Conservation (phyloP, 2,888 invertebrate species). For the Bimastos eiseni region DNA sequence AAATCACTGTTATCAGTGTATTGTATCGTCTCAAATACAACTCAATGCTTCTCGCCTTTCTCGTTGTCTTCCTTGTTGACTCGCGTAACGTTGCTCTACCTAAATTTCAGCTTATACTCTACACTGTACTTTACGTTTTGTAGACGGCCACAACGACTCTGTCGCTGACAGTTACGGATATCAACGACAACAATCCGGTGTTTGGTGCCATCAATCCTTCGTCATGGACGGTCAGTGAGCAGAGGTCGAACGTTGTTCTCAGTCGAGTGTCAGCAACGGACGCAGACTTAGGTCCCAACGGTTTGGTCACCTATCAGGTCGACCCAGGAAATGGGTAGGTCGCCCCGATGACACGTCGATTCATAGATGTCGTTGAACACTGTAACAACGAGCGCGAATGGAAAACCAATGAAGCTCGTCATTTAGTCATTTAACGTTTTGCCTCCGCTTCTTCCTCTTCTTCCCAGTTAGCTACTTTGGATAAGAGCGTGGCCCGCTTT, state of each 20-base stretch:
- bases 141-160: slow-evolving; percentile 48
- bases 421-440: too few relatives aligned
- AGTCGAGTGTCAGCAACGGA: slow-evolving; percentile 45
- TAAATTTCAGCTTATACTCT: not conserved
- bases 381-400: too few relatives aligned
- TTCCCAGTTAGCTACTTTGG: too few relatives aligned
- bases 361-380: too few relatives aligned
- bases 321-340: slow-evolving; percentile 35
- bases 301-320: slow-evolving; percentile 37
- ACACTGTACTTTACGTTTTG: not conserved
- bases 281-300: slow-evolving; percentile 37
- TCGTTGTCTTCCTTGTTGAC: not conserved
- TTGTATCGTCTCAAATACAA: not conserved
- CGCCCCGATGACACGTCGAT: not conserved
- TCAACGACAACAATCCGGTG: slow-evolving; percentile 52
- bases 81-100: not conserved
- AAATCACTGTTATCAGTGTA: not conserved
- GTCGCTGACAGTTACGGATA: slow-evolving; percentile 48
- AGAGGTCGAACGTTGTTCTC: slow-evolving; percentile 41
- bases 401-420: too few relatives aligned
- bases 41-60: not conserved
- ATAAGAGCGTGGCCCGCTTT: too few relatives aligned
- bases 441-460: too few relatives aligned
- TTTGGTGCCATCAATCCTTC: slow-evolving; percentile 29
- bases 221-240: slow-evolving; percentile 48